Evolutionary conservation across 2,113 vertebrate genomes (phyloP), one percentile per base, ranked within the genome.

Genomic region (Nycticebus coucang): DNA sequence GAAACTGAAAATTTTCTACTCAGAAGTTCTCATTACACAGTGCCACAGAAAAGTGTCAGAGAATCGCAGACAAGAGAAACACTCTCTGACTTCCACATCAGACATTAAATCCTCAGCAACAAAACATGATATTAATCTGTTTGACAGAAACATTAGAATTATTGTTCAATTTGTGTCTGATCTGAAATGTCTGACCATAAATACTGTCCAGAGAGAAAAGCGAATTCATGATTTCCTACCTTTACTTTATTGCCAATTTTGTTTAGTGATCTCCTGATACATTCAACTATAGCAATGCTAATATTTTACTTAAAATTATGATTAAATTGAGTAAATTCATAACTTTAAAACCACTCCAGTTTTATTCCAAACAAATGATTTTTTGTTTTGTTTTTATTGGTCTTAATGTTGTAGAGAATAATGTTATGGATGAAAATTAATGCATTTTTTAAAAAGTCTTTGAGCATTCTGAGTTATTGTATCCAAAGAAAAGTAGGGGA

Each of bases 1-100:
- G 87, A 80, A 97, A 93, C 30, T 71, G 64, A 78, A 93, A 11
- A 26, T 57, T 72, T 95, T 95, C 77, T 95, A 17, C 89, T 41
- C 35, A n/a, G 28, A 94, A 11, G 14, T 66, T 88, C 24, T 95
- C 28, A 91, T 90, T 96, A 92, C 60, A 80, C 0, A 86, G 69
- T 1, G 0, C 93, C 86, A 74, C 75, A 22, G 96, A n/a, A 88
- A 75, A 41, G 33, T 57, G 50, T 80, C 77, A 75, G 64, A 28
- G 89, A 90, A 50, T 14, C 55, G 35, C n/a, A 77, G 92, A 87
- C 83, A 78, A 95, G 53, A 86, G 45, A 50, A 88, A 81, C 26
- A 19, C 37, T 57, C 79, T 75, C 64, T 89, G 28, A 77, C 71
- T 88, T 72, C 10, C 59, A 85, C 35, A 71, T 22, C 88, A 68